Conservation (phyloP, 2,888 invertebrate species). For the Lasius platythorax region DNA sequence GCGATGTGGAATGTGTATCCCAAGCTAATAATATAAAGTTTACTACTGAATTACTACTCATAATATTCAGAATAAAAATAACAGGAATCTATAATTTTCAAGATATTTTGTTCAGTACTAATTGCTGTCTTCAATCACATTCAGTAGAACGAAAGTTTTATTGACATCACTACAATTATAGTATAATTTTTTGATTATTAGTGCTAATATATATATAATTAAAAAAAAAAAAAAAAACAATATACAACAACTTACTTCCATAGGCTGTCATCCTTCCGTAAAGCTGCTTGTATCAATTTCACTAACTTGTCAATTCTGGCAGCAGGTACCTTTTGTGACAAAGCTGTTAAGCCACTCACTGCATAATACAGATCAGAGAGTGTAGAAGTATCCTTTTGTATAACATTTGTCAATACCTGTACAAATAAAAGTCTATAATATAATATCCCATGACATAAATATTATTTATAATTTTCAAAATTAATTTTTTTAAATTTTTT, state of each 20-base stretch:
- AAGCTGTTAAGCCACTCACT: slow-evolving; percentile 89
- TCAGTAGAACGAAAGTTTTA: slow-evolving; percentile 52
- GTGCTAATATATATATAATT: neutral
- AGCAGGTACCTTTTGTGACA: slow-evolving; percentile 90
- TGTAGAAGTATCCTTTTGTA: slow-evolving; percentile 90
- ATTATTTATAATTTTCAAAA: slow-evolving; percentile 4
- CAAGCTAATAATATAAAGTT: slow-evolving; percentile 87
- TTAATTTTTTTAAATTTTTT: neutral
- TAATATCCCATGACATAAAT: neutral
- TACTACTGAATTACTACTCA: slow-evolving; percentile 1
- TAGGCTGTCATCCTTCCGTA: slow-evolving; percentile 95
- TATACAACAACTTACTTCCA: slow-evolving; percentile 87
- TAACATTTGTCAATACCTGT: slow-evolving; percentile 86
- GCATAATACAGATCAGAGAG: slow-evolving; percentile 92
- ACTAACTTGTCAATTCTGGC: slow-evolving; percentile 88
- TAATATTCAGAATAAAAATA: neutral
- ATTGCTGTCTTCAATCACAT: slow-evolving; percentile 25
- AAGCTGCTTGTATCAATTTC: slow-evolving; percentile 91
- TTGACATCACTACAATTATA: slow-evolving; percentile 12
- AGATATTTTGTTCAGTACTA: slow-evolving; percentile 25
- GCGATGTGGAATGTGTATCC: slow-evolving; percentile 95
- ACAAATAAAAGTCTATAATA: slow-evolving; percentile 18
- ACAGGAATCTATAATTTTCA: slow-evolving; percentile 10
- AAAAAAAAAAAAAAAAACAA: slow-evolving; percentile 40
- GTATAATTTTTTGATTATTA: neutral